Evolutionary conservation across 1,140 invertebrate species (phyloP).

Genomic region (Drosophila nebulosa): DNA sequence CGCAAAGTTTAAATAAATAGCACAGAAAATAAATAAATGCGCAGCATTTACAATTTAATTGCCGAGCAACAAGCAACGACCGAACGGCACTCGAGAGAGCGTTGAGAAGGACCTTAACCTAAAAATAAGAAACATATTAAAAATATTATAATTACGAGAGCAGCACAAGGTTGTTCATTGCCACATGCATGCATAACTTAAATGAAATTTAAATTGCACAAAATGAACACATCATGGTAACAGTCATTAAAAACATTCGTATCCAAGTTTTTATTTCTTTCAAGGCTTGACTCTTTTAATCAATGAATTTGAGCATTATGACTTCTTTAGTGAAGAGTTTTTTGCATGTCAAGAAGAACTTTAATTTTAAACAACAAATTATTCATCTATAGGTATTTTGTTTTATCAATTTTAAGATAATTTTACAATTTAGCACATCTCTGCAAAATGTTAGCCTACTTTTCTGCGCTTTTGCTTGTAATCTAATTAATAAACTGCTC

Average conservation of each 20-base stretch:
- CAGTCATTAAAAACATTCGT: too few relatives aligned
- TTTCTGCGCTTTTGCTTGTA: conserved; percentile 15
- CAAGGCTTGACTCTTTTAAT: too few relatives aligned
- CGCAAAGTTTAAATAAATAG: conserved; percentile 52
- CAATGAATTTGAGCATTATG: too few relatives aligned
- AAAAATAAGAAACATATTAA: conserved; percentile 2
- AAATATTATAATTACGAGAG: background rate
- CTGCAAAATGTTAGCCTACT: background rate
- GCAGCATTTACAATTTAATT: conserved; percentile 39
- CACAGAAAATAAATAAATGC: conserved; percentile 45
- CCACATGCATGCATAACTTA: background rate
- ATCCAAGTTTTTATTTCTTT: too few relatives aligned
- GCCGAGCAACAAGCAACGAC: background rate
- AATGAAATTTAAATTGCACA: background rate
- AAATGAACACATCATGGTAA: background rate
- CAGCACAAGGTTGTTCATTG: background rate
- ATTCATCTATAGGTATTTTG: too few relatives aligned
- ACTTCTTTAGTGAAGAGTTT: too few relatives aligned
- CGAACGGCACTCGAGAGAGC: conserved; percentile 11
- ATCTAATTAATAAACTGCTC: conserved; percentile 40
- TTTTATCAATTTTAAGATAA: background rate
- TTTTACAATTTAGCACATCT: background rate
- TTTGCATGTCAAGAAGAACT: too few relatives aligned
- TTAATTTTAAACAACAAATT: too few relatives aligned
- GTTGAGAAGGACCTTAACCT: conserved; percentile 20